A percentile compares a stretch with the other conserved stretches of the same genome.
Conservation (phyloP, 2,113 vertebrate species). For the Cynoglossus semilaevis region DNA sequence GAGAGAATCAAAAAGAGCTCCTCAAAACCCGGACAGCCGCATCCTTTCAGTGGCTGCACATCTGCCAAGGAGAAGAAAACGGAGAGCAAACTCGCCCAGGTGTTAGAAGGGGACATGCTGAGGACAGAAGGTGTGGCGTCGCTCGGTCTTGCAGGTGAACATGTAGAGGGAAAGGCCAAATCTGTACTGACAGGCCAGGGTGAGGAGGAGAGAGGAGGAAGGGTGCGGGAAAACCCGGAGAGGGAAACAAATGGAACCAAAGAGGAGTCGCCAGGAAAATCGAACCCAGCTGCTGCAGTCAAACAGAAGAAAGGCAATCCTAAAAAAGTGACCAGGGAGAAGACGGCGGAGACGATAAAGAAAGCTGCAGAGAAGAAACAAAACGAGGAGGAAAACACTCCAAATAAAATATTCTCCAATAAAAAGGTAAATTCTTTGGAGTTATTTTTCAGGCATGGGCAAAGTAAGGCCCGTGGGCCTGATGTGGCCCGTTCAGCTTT, state of each 20-base stretch:
- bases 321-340: constrained; percentile 66
- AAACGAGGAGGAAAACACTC: constrained; percentile 49
- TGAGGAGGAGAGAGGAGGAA: constrained; percentile 1
- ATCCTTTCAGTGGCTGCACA: constrained; percentile 50
- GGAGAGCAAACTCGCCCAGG: constrained; percentile 70
- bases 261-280: constrained; percentile 70
- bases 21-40: constrained; percentile 56
- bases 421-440: constrained; percentile 69
- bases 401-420: constrained; percentile 41
- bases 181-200: constrained; percentile 64
- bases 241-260: constrained; percentile 72
- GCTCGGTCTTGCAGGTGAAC: constrained; percentile 60
- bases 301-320: constrained; percentile 69
- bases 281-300: constrained; percentile 43
- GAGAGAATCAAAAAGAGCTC: constrained; percentile 45
- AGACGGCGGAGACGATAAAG: constrained; percentile 43
- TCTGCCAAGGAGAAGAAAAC: constrained; percentile 65
- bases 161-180: constrained; percentile 65
- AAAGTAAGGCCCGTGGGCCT: no score
- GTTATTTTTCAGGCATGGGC: background rate
- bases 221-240: constrained; percentile 55
- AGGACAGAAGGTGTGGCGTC: constrained; percentile 66
- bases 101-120: constrained; percentile 74
- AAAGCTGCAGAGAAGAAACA: constrained; percentile 60
- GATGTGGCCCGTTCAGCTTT: no score